Evolutionary conservation across 2,888 invertebrate genomes (phyloP).

Genomic region (Charanyca ferruginea): DNA sequence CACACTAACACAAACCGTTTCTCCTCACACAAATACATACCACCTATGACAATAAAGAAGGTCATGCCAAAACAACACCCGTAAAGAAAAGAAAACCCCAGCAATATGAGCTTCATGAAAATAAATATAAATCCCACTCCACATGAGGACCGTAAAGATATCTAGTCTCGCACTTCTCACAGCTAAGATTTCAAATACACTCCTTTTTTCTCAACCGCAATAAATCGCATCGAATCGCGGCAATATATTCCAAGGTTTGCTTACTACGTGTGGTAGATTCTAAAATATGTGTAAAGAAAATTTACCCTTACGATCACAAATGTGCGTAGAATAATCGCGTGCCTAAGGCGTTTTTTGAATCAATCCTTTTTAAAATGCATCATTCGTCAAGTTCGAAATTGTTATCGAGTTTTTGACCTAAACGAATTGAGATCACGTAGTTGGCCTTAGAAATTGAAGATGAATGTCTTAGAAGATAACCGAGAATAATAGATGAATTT

Average conservation of each 20-base stretch:
- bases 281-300: constrained; percentile 74
- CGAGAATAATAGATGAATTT: constrained; percentile 16
- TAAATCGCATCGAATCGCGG: constrained; percentile 72
- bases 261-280: constrained; percentile 75
- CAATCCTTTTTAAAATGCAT: constrained; percentile 28
- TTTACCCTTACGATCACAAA: constrained; percentile 60
- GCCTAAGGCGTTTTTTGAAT: constrained; percentile 29
- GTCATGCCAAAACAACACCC: constrained; percentile 38
- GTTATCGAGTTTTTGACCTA: constrained; percentile 39
- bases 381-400: constrained; percentile 42
- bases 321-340: constrained; percentile 53
- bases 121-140: constrained; percentile 65
- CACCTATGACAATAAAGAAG: constrained; percentile 36
- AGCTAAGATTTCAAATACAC: constrained; percentile 71
- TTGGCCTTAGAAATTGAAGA: constrained; percentile 25
- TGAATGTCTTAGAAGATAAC: constrained; percentile 34
- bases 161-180: constrained; percentile 59
- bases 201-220: constrained; percentile 70
- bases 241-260: constrained; percentile 74
- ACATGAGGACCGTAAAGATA: constrained; percentile 65
- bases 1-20: background rate
- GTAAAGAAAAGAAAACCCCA: constrained; percentile 44
- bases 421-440: constrained; percentile 26
- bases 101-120: constrained; percentile 62
- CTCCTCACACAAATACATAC: background rate